Evolutionary conservation across 2,113 vertebrate genomes (phyloP).

Genomic region (Microtus pennsylvanicus): DNA sequence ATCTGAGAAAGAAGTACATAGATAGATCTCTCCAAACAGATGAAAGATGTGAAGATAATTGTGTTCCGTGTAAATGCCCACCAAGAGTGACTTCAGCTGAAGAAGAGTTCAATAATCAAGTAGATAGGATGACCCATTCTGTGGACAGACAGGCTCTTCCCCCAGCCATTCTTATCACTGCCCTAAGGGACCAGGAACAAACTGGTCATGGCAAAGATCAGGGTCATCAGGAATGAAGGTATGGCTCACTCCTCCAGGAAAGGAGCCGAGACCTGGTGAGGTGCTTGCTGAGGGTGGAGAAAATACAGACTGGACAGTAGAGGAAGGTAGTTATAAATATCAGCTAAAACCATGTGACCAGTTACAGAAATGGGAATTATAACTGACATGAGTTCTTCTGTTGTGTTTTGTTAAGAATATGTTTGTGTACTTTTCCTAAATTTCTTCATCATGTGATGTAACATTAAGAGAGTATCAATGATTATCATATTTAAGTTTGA

Average conservation of each 20-base stretch:
- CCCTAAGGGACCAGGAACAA: neutral
- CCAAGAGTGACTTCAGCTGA: neutral
- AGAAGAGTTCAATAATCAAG: neutral
- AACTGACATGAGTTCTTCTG: neutral
- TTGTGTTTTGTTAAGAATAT: neutral
- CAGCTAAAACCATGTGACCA: neutral
- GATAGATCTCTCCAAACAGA: neutral
- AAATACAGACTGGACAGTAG: neutral
- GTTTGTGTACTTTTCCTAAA: neutral
- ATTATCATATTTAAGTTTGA: neutral
- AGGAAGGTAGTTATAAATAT: neutral
- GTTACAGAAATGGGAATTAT: neutral
- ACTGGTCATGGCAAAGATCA: neutral
- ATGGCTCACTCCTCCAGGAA: neutral
- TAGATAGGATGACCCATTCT: neutral
- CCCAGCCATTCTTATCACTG: too few species aligned
- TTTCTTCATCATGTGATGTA: neutral
- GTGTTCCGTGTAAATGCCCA: neutral
- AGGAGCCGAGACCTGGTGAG: neutral
- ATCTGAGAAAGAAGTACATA: neutral
- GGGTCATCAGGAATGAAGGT: neutral
- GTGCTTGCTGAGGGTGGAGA: neutral
- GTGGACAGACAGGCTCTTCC: too few species aligned
- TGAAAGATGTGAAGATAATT: neutral
- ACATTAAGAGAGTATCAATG: neutral